Evolutionary conservation across 2,888 invertebrate genomes (phyloP), one percentile per base, ranked within the genome.

Genomic region (Gandaritis pyraliata): DNA sequence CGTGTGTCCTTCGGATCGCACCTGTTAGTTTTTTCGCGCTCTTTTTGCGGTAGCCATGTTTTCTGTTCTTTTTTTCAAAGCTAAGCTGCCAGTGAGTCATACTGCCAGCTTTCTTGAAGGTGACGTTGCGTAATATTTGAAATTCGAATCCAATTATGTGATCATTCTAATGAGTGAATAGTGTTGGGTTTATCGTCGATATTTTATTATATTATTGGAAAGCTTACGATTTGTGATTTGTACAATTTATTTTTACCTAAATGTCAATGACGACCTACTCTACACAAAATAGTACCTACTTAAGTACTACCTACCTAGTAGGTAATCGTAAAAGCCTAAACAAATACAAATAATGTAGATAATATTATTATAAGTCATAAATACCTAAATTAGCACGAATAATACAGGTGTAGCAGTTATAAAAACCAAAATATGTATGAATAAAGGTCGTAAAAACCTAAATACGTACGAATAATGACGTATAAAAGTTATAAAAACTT

Each of bases 1-100:
- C 53, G 69, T 56, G 43, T 65, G 62, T 62, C 70, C 72, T 70
- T 72, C 68, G 52, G 46, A 47, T 54, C 59, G 54, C 72, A 72
- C 69, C 68, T 68, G 70, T 58, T 56, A 16, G 51, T 66, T 69
- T 71, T 68, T 72, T 64, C 51, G 53, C 65, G 60, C 58, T 60
- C 55, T 70, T 69, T 70, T 69, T 70, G 58, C 43, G 49, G 46
- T 53, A 18, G 58, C 51, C 61, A 58, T 64, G 13, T 61, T 58
- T 65, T 67, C 59, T 58, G 50, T 50, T 62, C 59, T 65, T 64
- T 50, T 23, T 41, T 53, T 36, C 16, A 33, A 33, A 33, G 33
- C 3, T 33, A 33, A 46, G 10, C 48, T 43, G 52, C 41, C 53
- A 54, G 38, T 68, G 66, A 70, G 51, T 70, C 69, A 72, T 52